These are phyloP conservation scores for Dissostichus mawsoni DNA, from an alignment of 2,113 vertebrate species.

Conservation along the genomic window DNA sequence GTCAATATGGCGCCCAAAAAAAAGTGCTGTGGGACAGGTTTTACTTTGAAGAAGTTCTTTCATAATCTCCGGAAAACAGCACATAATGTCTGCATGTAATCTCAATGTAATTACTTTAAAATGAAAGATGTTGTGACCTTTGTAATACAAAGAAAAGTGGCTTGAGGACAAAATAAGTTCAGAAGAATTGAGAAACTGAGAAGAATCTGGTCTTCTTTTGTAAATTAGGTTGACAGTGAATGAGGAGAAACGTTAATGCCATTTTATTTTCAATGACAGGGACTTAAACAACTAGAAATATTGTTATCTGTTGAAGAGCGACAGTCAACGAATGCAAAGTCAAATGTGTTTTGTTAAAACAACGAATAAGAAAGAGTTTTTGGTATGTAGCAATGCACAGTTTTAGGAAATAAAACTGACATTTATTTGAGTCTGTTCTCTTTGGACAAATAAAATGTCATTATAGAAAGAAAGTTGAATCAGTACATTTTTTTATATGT, in stretches of 20 bases:
- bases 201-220: not conserved
- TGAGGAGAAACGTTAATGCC: not conserved
- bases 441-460: not conserved
- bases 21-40: slow-evolving; percentile 37
- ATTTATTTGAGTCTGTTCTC: not conserved
- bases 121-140: not conserved
- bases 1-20: slow-evolving; percentile 51
- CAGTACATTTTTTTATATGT: too few species aligned
- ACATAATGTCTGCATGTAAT: not conserved
- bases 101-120: not conserved
- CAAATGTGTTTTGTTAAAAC: not conserved
- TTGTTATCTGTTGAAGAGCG: not conserved
- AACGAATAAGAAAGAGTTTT: not conserved
- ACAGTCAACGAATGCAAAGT: not conserved
- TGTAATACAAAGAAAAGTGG: not conserved
- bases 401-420: not conserved
- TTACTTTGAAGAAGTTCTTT: slow-evolving; percentile 48
- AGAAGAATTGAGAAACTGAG: too few species aligned
- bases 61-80: not conserved
- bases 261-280: not conserved
- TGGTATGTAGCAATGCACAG: not conserved
- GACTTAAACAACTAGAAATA: not conserved
- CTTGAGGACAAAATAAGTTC: not conserved
- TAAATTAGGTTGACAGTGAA: not conserved
- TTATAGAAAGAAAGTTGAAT: too few species aligned